Evolutionary conservation across 2,797 vertebrate genomes (phyloP), one percentile per base, ranked within the genome.

Genomic region (Acanthornis magna): DNA sequence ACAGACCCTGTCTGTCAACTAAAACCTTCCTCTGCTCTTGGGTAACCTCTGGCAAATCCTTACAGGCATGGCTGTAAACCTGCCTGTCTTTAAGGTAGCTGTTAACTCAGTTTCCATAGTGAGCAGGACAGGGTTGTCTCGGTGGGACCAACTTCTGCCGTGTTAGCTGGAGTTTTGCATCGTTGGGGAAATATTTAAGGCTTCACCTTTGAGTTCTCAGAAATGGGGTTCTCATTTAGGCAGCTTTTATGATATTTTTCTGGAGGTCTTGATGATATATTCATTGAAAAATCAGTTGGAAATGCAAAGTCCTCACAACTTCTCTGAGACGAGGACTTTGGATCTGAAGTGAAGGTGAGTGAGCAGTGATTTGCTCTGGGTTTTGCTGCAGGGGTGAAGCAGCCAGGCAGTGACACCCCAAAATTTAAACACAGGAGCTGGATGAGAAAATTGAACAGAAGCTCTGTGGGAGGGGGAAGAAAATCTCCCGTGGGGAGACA

Each of bases 1-100:
- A 76, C 76, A 86, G 91, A 60, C n/a, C 61, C 73, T 62, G 73
- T 19, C 68, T 95, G 48, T 50, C 76, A 94, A 76, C 55, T 74
- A 70, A 95, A 92, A 34, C 72, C 79, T 40, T 85, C 36, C 53
- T 70, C 76, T 85, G 85, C 85, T 88, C 90, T 19, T 19, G 21
- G 54, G 45, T 45, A 75, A 78, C 82, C 82, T 76, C 85, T 5
- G 5, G 86, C 53, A 95, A 94, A 93, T 79, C 91, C 88, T 88
- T 19, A 8, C 0, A 32, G 38, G 4, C 1, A 26, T 4, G 43
- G 32, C 55, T 91, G 40, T 21, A 88, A 61, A 42, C 42, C 88
- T 71, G 66, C 47, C 76, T 67, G 80, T 29, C 68, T 77, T 68
- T 60, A 43, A 77, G 80, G 79, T 18, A 50, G 54, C 74, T 68